Base-by-base conservation (phyloP, 1,140 invertebrate species). In the Phymastichus coffea region DNA sequence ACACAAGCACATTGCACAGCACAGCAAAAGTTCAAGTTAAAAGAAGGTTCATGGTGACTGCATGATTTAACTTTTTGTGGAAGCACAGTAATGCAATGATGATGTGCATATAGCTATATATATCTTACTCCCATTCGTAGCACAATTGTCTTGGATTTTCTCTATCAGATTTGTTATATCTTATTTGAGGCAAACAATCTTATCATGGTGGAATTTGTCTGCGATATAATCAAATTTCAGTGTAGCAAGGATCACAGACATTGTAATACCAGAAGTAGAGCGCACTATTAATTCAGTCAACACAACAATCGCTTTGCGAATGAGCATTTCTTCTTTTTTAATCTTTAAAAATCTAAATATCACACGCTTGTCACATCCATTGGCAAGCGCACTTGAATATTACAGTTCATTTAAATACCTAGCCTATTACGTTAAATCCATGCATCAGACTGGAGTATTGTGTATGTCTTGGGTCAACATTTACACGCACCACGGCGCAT, bases 1-100 rank as follows among this genome's bases (percentile, higher is more conserved):
- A 55, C 17, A 53, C 23, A 62, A 65, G n/a, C 53, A 66, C 61
- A 64, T 46, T 56, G 43, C 62, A 64, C 61, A 58, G 63, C 58
- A 57, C 48, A 48, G n/a, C n/a, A n/a, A n/a, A 69, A 58, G 63
- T 51, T 65, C 19, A 48, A 69, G 59, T 44, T 44, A 43, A 48
- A 35, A 38, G 10, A n/a, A 58, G 25, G 22, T 19, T 56, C 61
- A 67, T 63, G 59, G 38, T 38, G 20, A 19, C 52, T 44, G 60
- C 30, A 66, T 63, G 47, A 63, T 61, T 61, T 53, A n/a, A 48
- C 43, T 9, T 25, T n/a, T 54, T 54, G 49, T 55, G 59, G 53
- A 61, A 62, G 53, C 53, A 62, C 53, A 56, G 15, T 48, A 60
- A 52, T 52, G 41, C 14, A 62, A 46, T 51, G 26, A 40, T 35